Conservation (phyloP, 2,113 vertebrate species). For the Gymnorhina tibicen region DNA sequence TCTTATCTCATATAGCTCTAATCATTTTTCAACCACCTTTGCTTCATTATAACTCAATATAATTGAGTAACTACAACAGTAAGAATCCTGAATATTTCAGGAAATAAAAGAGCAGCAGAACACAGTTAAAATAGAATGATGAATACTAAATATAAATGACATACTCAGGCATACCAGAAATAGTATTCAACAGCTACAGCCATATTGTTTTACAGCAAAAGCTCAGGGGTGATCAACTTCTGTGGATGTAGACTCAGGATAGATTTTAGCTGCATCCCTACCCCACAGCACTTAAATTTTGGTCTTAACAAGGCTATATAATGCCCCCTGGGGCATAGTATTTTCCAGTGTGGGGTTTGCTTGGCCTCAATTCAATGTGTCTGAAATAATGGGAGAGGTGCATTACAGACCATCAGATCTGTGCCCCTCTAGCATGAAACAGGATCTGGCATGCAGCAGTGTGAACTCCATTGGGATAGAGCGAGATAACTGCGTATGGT, state of each 20-base stretch:
- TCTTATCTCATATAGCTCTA: neutral
- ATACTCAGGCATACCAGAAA: neutral
- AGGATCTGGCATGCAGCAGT: neutral
- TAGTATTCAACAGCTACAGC: neutral
- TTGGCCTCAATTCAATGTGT: neutral
- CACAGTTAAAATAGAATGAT: neutral
- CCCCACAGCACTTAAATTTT: neutral
- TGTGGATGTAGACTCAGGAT: neutral
- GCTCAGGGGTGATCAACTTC: neutral
- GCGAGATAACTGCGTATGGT: rapidly evolving
- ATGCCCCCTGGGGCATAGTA: rapidly evolving
- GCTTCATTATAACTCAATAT: neutral
- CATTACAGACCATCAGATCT: neutral
- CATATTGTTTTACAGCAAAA: neutral
- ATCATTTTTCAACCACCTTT: neutral
- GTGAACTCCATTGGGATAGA: neutral
- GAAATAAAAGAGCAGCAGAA: neutral
- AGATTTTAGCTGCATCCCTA: neutral
- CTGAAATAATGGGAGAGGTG: neutral
- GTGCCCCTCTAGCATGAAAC: neutral
- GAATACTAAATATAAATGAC: neutral
- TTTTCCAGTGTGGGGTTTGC: neutral
- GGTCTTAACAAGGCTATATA: neutral
- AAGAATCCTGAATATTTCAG: neutral
- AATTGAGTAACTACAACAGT: neutral